phyloP scores from a whole-genome alignment of 2,888 invertebrate genomes.

The Pollenia angustigena region DNA sequence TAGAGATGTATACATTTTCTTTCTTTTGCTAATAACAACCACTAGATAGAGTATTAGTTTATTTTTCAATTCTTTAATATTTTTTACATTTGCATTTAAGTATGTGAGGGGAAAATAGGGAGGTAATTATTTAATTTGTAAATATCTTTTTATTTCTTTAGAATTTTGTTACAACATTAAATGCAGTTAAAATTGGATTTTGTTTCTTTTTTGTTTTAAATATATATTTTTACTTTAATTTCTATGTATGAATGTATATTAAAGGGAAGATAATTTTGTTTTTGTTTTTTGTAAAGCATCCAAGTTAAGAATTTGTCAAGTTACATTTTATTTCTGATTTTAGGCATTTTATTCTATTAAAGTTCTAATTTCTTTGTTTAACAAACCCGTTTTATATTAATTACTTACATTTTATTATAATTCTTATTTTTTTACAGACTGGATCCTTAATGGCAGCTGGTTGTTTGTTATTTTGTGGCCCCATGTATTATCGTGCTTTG shows the following conservation, averaged over 20 bases:
- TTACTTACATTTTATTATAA: conserved; percentile 21
- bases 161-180: conserved; percentile 73
- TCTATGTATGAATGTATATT: not conserved
- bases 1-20: conserved; percentile 25
- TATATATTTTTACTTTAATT: conserved; percentile 43
- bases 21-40: conserved; percentile 71
- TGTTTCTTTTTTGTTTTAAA: conserved; percentile 15
- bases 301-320: conserved; percentile 61
- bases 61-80: conserved; percentile 42
- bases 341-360: conserved; percentile 50
- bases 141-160: conserved; percentile 54
- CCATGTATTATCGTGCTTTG: conserved; percentile 95
- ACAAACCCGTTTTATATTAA: not conserved
- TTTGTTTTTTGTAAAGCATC: conserved; percentile 50
- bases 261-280: conserved; percentile 48
- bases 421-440: conserved; percentile 85
- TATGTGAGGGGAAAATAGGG: not conserved
- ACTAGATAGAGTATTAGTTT: conserved; percentile 57
- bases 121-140: conserved; percentile 52
- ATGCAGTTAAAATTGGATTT: conserved; percentile 59
- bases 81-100: conserved; percentile 22
- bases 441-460: conserved; percentile 92
- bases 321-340: conserved; percentile 17
- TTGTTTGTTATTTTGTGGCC: conserved; percentile 93
- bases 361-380: conserved; percentile 47